phyloP scores from a whole-genome alignment of 2,113 vertebrate genomes.

The Scalopus aquaticus region DNA sequence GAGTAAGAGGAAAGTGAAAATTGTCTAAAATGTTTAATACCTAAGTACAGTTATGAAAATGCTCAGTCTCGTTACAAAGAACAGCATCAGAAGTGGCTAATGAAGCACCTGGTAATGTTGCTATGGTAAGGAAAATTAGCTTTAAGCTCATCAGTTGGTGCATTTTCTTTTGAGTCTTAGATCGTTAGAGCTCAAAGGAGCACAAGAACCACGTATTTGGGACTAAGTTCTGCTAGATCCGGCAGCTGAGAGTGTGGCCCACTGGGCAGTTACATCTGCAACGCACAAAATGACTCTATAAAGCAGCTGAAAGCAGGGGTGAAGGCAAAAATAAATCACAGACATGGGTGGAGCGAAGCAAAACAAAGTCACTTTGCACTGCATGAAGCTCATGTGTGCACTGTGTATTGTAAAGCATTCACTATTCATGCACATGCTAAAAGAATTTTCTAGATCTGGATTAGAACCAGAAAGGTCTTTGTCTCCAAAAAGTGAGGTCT shows the following conservation, averaged over 20 bases:
- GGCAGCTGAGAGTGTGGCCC: not conserved
- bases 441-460: not conserved
- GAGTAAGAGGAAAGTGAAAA: not conserved
- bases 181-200: not conserved
- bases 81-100: not conserved
- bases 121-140: not conserved
- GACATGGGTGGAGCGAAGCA: accelerated
- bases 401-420: not conserved
- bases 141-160: not conserved
- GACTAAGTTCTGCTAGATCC: not conserved
- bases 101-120: not conserved
- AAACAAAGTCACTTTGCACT: not conserved
- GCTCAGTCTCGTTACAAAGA: not conserved
- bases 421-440: not conserved
- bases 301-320: not conserved
- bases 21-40: not conserved
- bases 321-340: not conserved
- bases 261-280: too few relatives aligned
- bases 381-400: too few relatives aligned
- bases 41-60: not conserved
- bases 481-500: not conserved
- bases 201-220: not conserved
- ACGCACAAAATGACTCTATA: not conserved
- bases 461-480: not conserved
- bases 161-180: not conserved